Base-by-base conservation (phyloP, 2,888 invertebrate genomes). In the Branchipolynoe longqiensis region DNA sequence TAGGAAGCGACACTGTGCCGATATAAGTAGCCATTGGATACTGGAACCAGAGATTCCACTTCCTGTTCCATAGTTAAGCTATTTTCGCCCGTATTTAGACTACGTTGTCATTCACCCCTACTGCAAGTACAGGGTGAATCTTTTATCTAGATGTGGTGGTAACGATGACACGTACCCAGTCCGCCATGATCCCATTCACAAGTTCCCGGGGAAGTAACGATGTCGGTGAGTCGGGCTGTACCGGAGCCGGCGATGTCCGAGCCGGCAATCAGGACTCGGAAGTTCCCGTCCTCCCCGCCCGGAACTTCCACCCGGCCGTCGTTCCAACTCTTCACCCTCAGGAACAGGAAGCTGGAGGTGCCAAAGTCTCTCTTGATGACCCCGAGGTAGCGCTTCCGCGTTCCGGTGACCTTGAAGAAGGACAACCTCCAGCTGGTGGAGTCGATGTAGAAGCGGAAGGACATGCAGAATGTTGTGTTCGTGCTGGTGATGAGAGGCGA, bases 401-500 rank as follows among this genome's bases (percentile, higher is more conserved):
- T 69, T 14, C 22, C 36, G 69, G 33, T 69, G 69, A 69, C n/a
- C 18, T 14, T 12, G 3, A 36, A 38, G 12, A 69, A 33, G 1
- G 18, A 1, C 8, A 69, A 14, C 69, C 38, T 33, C 14, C 36
- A 36, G 12, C 36, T 69, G 6, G 38, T 69, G 69, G 33, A 69
- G 69, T 12, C 25, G 69, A 69, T 18, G 38, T 69, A 36, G 69
- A 22, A 69, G 38, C 2, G 3, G 22, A 69, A 69, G 22, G 33
- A 38, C 14, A 69, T 18, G 38, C 69, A 69, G 6, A 36, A n/a
- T 18, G 69, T n/a, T n/a, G n/a, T n/a, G 69, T n/a, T 69, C 69
- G 36, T 69, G 3, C 18, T 38, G n/a, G 33, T 69, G 14, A 69
- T 38, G 22, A 38, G 18, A 22, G 1, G 36, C 8, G 69, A 69